Conservation (phyloP, 2,888 invertebrate species). For the Andrena fulva region DNA sequence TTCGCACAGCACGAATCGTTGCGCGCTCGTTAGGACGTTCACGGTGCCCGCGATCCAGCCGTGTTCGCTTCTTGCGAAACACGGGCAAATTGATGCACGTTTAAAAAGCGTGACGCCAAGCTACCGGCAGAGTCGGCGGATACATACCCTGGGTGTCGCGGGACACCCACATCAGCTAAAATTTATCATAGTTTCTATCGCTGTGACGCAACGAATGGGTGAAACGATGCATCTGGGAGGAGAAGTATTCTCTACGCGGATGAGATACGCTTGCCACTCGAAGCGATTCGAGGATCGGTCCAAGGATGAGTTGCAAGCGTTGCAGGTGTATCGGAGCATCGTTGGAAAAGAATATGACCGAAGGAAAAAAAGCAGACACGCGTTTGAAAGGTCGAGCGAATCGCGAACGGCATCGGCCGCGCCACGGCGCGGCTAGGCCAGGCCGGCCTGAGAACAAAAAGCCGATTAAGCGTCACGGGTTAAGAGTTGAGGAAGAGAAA, state of each 20-base stretch:
- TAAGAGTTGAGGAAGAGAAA: conserved; percentile 68
- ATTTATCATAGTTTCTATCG: background rate
- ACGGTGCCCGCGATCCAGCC: conserved; percentile 15
- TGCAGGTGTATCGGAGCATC: background rate
- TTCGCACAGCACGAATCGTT: conserved; percentile 46
- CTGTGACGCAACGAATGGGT: background rate
- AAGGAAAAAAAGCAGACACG: background rate
- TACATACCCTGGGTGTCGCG: background rate
- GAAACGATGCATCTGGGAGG: background rate
- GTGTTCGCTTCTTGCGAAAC: conserved; percentile 44
- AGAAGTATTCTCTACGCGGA: background rate
- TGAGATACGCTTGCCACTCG: background rate
- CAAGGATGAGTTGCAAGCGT: conserved; percentile 1
- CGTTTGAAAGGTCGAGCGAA: conserved; percentile 6
- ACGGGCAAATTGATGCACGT: conserved; percentile 56
- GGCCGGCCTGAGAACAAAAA: conserved; percentile 47
- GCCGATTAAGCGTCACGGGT: conserved; percentile 65
- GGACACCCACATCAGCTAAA: background rate
- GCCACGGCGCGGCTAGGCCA: background rate
- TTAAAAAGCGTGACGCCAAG: conserved; percentile 58
- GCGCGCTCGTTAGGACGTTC: conserved; percentile 42
- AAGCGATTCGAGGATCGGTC: background rate
- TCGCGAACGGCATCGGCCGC: background rate
- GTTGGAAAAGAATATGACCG: background rate
- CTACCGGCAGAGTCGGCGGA: conserved; percentile 8